Base-by-base conservation (phyloP, 2,113 vertebrate genomes). In the Sarotherodon lohbergeri region DNA sequence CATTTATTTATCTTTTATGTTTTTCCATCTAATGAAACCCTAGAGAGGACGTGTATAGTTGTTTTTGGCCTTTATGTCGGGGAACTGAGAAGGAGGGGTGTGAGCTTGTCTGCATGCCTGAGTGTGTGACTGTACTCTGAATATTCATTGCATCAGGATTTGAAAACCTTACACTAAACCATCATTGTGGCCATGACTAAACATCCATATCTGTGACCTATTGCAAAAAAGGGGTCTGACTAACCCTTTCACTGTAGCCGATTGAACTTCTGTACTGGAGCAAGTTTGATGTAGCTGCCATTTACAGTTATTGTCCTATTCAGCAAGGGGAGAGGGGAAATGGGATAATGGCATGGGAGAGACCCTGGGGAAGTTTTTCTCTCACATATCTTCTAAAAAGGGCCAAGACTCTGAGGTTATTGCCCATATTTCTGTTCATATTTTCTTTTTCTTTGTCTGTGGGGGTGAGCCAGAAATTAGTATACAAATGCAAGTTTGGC, bases 1-100 rank as follows among this genome's bases (percentile, higher is more conserved):
- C 95, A 96, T 96, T 95, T 96, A 96, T 97, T 97, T 97, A 95
- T 96, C 94, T 95, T 94, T 87, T 83, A 93, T 91, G 86, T 96
- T 95, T 94, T 95, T 95, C 85, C 78, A 88, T 94, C 92, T 96
- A 95, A 95, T 94, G 93, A 96, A 94, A 83, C 94, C 95, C 93
- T 83, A 90, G 95, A 94, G 94, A 96, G 63, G 79, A 92, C 79
- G 50, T 57, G 78, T 88, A 63, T 83, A 91, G 96, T 96, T 96
- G 93, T 93, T 96, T 93, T 96, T 96, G 95, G 95, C 95, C 86
- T 86, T 87, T 71, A 16, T 73, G 87, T 73, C 76, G 50, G 78
- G 86, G 82, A 66, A 76, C 82, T 85, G 73, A 85, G 82, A 73
- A 81, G 83, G 68, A 81, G 85, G 90, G 82, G 90, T 86, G 89